Conservation (phyloP, 2,888 invertebrate genomes). For the Dolichomitus sp. region DNA sequence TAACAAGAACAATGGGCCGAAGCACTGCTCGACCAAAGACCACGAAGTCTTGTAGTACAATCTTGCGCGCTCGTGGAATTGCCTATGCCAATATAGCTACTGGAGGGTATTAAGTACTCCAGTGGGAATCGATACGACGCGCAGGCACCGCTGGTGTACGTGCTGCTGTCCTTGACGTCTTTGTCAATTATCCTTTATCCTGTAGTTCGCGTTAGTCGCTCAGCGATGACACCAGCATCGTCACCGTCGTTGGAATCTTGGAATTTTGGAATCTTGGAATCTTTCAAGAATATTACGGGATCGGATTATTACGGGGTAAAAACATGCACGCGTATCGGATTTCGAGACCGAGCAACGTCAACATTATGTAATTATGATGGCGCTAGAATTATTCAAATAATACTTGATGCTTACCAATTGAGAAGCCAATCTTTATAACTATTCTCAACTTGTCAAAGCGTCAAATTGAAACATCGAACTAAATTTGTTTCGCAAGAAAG, state of each 20-base stretch:
- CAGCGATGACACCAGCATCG: constrained; percentile 3
- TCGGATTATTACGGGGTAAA: background rate
- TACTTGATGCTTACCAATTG: too few relatives aligned
- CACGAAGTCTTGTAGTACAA: constrained; percentile 12
- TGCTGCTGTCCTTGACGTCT: constrained; percentile 21
- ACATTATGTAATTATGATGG: background rate
- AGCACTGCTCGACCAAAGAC: background rate
- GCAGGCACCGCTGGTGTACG: constrained; percentile 2
- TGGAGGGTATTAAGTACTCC: background rate
- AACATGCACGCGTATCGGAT: background rate
- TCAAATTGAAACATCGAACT: too few relatives aligned
- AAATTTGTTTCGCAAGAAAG: too few relatives aligned
- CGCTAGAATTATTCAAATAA: too few relatives aligned
- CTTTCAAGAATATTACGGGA: background rate
- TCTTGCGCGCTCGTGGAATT: background rate
- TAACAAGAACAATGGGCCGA: constrained; percentile 12
- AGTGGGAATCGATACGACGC: constrained; percentile 35
- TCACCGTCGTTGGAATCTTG: background rate
- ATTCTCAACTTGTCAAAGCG: too few relatives aligned
- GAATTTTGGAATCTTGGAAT: background rate
- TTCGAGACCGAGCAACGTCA: background rate
- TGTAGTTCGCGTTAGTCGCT: background rate
- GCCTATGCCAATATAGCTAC: constrained; percentile 9
- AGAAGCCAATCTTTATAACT: too few relatives aligned
- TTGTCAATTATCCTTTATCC: constrained; percentile 43